phyloP scores from a whole-genome alignment of 2,888 invertebrate species.

The Glaucopsyche alexis region DNA sequence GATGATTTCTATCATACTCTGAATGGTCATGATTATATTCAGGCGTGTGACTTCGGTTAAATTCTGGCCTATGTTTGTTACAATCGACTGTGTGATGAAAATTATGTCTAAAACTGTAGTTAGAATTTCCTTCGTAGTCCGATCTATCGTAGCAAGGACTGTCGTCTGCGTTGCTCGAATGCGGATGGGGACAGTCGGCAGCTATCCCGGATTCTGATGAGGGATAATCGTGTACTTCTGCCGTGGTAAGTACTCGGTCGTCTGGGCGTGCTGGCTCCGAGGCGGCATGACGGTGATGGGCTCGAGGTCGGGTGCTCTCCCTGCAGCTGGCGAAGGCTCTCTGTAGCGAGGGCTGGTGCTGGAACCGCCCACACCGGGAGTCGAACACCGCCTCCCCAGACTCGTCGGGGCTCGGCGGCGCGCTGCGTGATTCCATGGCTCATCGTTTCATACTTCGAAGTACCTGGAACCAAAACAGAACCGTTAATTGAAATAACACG shows the following conservation, averaged over 20 bases:
- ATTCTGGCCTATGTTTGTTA: constrained; percentile 64
- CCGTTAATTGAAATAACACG: constrained; percentile 23
- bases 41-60: constrained; percentile 70
- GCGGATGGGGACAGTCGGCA: constrained; percentile 73
- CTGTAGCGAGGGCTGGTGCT: constrained; percentile 75
- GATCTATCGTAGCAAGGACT: constrained; percentile 73
- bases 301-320: constrained; percentile 63
- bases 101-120: constrained; percentile 66
- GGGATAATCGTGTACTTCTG: constrained; percentile 76
- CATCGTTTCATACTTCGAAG: constrained; percentile 71
- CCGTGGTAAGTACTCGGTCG: constrained; percentile 71
- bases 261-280: constrained; percentile 73
- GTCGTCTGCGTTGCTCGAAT: constrained; percentile 70
- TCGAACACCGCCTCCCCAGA: constrained; percentile 84
- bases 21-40: constrained; percentile 67
- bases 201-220: constrained; percentile 79
- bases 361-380: constrained; percentile 87
- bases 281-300: constrained; percentile 67
- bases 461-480: constrained; percentile 59
- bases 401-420: constrained; percentile 80
- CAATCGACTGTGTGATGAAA: constrained; percentile 70
- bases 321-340: constrained; percentile 72
- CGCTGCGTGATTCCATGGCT: constrained; percentile 79
- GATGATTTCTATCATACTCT: constrained; percentile 64
- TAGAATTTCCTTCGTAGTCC: constrained; percentile 70